phyloP scores from a whole-genome alignment of 53 echinoderm and acorn worm species.

The Antedon mediterranea region DNA sequence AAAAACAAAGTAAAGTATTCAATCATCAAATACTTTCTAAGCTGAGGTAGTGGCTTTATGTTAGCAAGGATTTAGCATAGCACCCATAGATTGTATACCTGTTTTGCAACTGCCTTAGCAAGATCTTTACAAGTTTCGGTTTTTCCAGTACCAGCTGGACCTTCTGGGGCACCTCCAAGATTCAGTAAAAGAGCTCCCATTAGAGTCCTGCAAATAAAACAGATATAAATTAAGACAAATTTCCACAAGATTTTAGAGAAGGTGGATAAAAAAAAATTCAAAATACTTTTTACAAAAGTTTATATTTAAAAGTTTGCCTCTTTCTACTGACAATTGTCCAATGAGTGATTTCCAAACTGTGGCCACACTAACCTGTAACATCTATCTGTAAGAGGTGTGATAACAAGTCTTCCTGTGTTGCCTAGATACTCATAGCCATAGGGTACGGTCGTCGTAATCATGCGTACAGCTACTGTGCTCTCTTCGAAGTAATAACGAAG shows the following conservation, averaged over 20 bases:
- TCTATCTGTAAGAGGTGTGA: slow-evolving; percentile 87
- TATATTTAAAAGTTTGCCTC: background rate
- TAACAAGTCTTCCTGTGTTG: slow-evolving; percentile 83
- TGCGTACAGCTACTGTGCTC: slow-evolving; percentile 58
- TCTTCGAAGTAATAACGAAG: slow-evolving; percentile 89
- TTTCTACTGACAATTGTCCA: background rate
- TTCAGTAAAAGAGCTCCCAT: slow-evolving; percentile 86
- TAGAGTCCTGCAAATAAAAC: slow-evolving; percentile 36
- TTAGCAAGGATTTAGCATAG: too few relatives aligned
- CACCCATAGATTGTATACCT: slow-evolving; percentile 14
- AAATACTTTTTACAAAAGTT: background rate
- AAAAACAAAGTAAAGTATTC: background rate
- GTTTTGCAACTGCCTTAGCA: slow-evolving; percentile 88
- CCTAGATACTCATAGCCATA: slow-evolving; percentile 98
- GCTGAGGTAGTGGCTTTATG: too few relatives aligned
- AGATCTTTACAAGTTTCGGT: slow-evolving; percentile 96
- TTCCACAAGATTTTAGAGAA: background rate
- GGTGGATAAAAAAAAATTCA: background rate
- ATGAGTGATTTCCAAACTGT: background rate
- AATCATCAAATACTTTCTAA: too few relatives aligned
- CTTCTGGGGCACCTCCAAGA: slow-evolving; percentile 82
- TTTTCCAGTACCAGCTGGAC: slow-evolving; percentile 93
- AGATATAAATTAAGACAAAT: background rate
- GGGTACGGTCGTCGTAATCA: slow-evolving; percentile 89
- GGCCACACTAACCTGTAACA: slow-evolving; percentile 83